Conservation (phyloP, 2,113 vertebrate species). For the Regulus satrapa region DNA sequence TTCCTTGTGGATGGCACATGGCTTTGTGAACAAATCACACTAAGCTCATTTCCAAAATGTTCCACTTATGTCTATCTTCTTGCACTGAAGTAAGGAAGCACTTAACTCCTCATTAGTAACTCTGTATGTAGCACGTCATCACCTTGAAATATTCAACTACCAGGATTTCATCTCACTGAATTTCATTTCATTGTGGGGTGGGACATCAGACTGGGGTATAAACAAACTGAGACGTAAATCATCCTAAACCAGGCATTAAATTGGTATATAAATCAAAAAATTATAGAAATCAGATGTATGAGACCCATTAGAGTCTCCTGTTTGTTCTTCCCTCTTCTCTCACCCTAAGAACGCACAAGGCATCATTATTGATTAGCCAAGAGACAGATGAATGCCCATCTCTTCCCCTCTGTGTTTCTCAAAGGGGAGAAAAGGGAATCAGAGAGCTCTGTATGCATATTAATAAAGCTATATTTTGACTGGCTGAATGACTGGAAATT, state of each 20-base stretch:
- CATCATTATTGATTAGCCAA: slow-evolving; percentile 61
- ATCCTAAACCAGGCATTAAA: slow-evolving; percentile 44
- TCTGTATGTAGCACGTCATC: neutral
- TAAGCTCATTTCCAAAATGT: neutral
- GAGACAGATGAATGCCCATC: neutral
- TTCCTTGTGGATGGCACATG: neutral
- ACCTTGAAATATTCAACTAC: slow-evolving; percentile 39
- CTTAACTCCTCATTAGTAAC: neutral
- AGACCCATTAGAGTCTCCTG: slow-evolving; percentile 25
- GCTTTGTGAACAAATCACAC: neutral
- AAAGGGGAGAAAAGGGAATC: slow-evolving; percentile 11
- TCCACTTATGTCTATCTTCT: neutral
- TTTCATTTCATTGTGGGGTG: neutral
- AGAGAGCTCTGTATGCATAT: slow-evolving; percentile 22
- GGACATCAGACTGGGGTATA: neutral
- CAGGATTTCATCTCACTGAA: neutral
- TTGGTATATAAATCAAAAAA: slow-evolving; percentile 59
- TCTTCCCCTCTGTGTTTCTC: slow-evolving; percentile 25
- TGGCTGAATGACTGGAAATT: slow-evolving; percentile 46
- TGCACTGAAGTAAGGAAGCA: neutral
- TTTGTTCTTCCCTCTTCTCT: slow-evolving; percentile 27
- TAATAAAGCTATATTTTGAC: slow-evolving; percentile 68
- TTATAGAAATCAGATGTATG: slow-evolving; percentile 6
- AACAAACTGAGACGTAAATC: slow-evolving; percentile 31
- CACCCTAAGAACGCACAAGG: slow-evolving; percentile 12